Conservation (phyloP, 1,140 invertebrate species). For the Drosophila ananassae region DNA sequence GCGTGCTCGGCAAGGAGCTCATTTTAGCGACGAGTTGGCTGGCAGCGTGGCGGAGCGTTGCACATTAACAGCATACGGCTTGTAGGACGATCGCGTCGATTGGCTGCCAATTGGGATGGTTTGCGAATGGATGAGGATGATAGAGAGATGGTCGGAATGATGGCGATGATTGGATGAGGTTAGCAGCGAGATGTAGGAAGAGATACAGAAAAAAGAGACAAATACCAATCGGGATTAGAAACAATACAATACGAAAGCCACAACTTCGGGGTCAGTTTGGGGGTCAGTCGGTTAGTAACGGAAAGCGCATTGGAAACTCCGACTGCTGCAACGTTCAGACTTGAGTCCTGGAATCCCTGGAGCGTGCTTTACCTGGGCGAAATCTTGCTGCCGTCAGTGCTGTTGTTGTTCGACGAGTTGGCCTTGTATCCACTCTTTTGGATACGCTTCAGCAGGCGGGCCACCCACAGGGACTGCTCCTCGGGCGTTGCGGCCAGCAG, state of each 20-base stretch:
- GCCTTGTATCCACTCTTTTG: conserved; percentile 97
- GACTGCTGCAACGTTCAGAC: conserved; percentile 16
- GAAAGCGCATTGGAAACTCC: not conserved
- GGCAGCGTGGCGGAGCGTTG: conserved; percentile 89
- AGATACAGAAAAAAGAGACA: conserved; percentile 54
- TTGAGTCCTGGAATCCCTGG: conserved; percentile 1
- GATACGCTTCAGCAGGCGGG: conserved; percentile 94
- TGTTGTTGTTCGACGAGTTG: conserved; percentile 87
- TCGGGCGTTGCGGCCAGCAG: conserved; percentile 92
- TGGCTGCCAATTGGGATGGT: conserved; percentile 76
- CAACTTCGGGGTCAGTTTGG: not conserved
- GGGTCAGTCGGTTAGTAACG: conserved; percentile 3
- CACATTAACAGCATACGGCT: conserved; percentile 87
- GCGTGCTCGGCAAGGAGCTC: conserved; percentile 4
- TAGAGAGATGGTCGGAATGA: conserved; percentile 25
- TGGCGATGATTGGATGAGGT: conserved; percentile 37
- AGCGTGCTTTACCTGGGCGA: conserved; percentile 87
- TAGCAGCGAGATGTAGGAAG: conserved; percentile 42
- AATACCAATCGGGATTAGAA: conserved; percentile 71
- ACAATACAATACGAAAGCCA: conserved; percentile 32
- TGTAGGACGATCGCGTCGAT: conserved; percentile 89
- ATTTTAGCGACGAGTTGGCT: conserved; percentile 86
- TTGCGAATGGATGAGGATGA: conserved; percentile 11
- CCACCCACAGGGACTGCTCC: conserved; percentile 97
- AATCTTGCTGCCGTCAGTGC: conserved; percentile 86